Base-by-base conservation (phyloP, 2,888 invertebrate genomes). In the Aethes cnicana region DNA sequence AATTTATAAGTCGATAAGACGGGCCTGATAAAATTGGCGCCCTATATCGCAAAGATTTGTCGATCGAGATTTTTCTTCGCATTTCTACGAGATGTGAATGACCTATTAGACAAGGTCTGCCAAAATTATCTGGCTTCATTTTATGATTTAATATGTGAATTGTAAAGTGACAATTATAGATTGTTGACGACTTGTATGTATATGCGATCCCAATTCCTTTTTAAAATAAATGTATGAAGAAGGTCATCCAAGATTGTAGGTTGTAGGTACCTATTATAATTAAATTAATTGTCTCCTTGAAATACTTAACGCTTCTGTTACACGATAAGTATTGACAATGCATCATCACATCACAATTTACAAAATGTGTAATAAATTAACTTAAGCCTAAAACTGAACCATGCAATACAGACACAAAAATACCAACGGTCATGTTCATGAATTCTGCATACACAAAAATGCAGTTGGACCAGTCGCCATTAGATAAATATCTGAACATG, bases 261-360 rank as follows among this genome's bases (percentile, higher is more conserved):
- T 4, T 6, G 2, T 11, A 1, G 4, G 2, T 4, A 11, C 12
- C 4, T 11, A 11, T 28, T 7, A 26, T 18, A 12, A 23, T 23
- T 21, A 21, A 23, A 17, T 7, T 9, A 21, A 46, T 17, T 26
- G 46, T 1, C 26, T 46, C 46, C 46, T 46, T 46, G 46, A 2
- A 35, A 14, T 18, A 36, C 26, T 35, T 35, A 8, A 2, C 11
- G 7, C 16, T 32, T 3, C 11, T 7, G 7, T 2, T 11, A 5
- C 7, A 12, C 6, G 11, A 7, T 2, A 5, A 5, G 5, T 28
- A 28, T 4, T 18, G 18, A 9, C 4, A 17, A 35, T 9, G 9
- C 33, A 17, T n/a, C 9, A 35, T 35, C 18, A 6, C 18, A 18
- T 6, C 7, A 9, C 17, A 20, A 7, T 11, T 9, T 5, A 6